phyloP scores from a whole-genome alignment of 2,113 vertebrate species.

The Rutilus rutilus region DNA sequence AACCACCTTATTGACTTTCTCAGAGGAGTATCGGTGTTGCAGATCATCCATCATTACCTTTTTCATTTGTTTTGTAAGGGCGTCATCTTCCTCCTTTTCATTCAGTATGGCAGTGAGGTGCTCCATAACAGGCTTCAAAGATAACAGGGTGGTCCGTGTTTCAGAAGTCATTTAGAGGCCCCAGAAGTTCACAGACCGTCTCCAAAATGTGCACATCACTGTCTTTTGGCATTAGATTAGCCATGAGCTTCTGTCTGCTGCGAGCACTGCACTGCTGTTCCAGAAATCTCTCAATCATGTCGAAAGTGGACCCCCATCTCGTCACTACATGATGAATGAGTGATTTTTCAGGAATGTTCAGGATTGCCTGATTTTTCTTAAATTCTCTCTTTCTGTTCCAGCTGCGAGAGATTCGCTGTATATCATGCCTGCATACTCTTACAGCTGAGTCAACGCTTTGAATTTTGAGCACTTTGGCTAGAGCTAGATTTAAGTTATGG shows the following conservation, averaged over 20 bases:
- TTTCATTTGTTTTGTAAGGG: background rate
- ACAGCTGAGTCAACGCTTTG: slow-evolving; percentile 13
- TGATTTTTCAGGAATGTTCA: slow-evolving; percentile 21
- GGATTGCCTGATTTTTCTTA: background rate
- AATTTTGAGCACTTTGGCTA: slow-evolving; percentile 14
- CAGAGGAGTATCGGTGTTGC: background rate
- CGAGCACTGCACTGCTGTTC: slow-evolving; percentile 11
- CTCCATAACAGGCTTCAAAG: slow-evolving; percentile 3
- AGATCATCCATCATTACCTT: slow-evolving; percentile 1
- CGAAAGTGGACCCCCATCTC: slow-evolving; percentile 11
- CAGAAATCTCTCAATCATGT: slow-evolving; percentile 24
- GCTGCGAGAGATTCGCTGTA: background rate
- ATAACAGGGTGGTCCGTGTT: background rate
- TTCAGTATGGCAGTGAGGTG: background rate
- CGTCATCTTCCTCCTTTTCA: background rate
- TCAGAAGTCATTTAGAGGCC: slow-evolving; percentile 17
- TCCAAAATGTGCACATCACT: background rate
- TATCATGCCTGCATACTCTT: background rate
- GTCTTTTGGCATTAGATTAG: slow-evolving; percentile 8
- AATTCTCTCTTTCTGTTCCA: background rate
- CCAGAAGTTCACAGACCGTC: background rate
- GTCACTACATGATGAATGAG: slow-evolving; percentile 14
- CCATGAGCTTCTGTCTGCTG: slow-evolving; percentile 4
- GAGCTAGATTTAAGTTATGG: background rate
- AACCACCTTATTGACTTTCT: background rate